These are phyloP conservation scores for Xyrichtys novacula DNA, from an alignment of 2,797 vertebrate genomes.

Conservation along the genomic window DNA sequence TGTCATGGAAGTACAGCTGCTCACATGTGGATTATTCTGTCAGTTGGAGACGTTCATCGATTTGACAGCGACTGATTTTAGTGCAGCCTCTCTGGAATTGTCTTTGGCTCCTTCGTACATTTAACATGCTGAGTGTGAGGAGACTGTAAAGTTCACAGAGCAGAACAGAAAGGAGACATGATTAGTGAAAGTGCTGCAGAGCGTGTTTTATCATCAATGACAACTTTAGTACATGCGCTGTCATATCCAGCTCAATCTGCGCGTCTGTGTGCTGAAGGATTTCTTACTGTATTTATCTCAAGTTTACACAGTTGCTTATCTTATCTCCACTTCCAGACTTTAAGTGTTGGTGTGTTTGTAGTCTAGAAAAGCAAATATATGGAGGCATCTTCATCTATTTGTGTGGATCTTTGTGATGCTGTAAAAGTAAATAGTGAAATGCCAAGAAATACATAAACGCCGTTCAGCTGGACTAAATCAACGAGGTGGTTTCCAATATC, in stretches of 20 bases:
- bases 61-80: slow-evolving; percentile 76
- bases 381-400: slow-evolving; percentile 28
- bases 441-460: slow-evolving; percentile 5
- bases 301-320: slow-evolving; percentile 18
- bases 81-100: slow-evolving; percentile 56
- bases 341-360: slow-evolving; percentile 6
- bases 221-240: slow-evolving; percentile 29
- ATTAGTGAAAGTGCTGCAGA: slow-evolving; percentile 41
- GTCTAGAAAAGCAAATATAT: slow-evolving; percentile 13
- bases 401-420: slow-evolving; percentile 4
- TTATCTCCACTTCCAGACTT: slow-evolving; percentile 2
- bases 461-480: slow-evolving; percentile 12
- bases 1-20: slow-evolving; percentile 52
- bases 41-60: slow-evolving; percentile 57
- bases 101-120: slow-evolving; percentile 59
- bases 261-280: slow-evolving; percentile 15
- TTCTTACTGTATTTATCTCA: slow-evolving; percentile 15
- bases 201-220: slow-evolving; percentile 41
- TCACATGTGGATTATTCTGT: slow-evolving; percentile 68
- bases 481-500: background rate
- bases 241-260: slow-evolving; percentile 13
- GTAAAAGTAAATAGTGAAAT: background rate
- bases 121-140: slow-evolving; percentile 47
- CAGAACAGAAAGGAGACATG: slow-evolving; percentile 26
- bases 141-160: slow-evolving; percentile 43